phyloP scores from a whole-genome alignment of 2,113 vertebrate species.

The Axis porcinus region DNA sequence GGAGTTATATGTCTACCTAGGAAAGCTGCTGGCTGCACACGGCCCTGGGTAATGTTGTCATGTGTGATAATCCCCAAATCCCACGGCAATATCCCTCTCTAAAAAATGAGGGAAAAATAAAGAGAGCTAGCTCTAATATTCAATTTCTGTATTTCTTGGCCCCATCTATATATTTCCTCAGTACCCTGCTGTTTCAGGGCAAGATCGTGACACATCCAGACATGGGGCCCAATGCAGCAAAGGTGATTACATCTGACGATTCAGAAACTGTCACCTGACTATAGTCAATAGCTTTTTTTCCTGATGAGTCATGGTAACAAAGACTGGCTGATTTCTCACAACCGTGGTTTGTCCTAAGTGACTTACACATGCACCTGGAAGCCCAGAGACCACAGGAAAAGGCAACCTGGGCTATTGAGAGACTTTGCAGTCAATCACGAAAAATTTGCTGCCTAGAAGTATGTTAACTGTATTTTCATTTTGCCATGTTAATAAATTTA shows the following conservation, averaged over 20 bases:
- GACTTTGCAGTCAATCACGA: not conserved
- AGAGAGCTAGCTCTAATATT: not conserved
- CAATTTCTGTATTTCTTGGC: not conserved
- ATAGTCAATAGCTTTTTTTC: not conserved
- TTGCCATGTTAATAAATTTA: not conserved
- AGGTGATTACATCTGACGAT: not conserved
- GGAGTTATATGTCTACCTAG: not conserved
- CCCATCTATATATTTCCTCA: not conserved
- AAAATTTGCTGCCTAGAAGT: not conserved
- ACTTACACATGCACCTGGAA: not conserved
- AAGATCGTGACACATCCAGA: not conserved
- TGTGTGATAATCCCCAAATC: not conserved
- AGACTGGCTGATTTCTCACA: not conserved
- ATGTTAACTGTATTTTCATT: not conserved
- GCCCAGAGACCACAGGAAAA: not conserved
- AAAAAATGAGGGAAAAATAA: not conserved
- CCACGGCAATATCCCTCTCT: not conserved
- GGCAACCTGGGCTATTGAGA: not conserved
- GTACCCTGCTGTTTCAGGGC: not conserved
- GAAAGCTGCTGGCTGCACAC: not conserved
- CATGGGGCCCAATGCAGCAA: not conserved
- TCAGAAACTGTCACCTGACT: not conserved
- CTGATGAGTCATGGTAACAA: not conserved
- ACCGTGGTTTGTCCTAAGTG: not conserved
- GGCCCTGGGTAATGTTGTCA: not conserved